Percentiles rank a stretch among this genome's conserved stretches.
Conservation (phyloP, 1,140 invertebrate genomes). For the Caenorhabditis tropicalis region DNA sequence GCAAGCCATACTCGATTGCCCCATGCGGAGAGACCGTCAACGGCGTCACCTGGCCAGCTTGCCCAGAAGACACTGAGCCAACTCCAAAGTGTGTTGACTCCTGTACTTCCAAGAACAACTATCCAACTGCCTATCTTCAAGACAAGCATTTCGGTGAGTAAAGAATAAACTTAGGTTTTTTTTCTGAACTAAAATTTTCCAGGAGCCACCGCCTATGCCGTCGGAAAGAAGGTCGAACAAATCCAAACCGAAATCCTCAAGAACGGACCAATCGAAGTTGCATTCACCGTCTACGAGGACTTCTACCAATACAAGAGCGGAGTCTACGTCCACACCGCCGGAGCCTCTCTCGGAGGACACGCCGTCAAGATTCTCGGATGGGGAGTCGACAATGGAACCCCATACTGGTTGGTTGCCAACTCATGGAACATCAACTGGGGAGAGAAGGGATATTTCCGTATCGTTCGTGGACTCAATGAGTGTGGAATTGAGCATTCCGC, state of each 20-base stretch:
- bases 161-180: too few species aligned
- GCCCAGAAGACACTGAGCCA: conserved; percentile 83
- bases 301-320: conserved; percentile 84
- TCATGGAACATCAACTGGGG: conserved; percentile 73
- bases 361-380: conserved; percentile 88
- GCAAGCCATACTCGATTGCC: conserved; percentile 70
- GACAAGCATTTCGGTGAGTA: conserved; percentile 82
- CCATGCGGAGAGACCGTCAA: conserved; percentile 38
- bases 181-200: conserved; percentile 47
- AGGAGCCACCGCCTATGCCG: conserved; percentile 79
- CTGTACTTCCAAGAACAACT: conserved; percentile 74
- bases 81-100: conserved; percentile 77
- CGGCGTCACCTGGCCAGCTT: conserved; percentile 76
- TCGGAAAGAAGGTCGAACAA: conserved; percentile 77
- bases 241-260: conserved; percentile 84
- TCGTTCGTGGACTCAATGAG: conserved; percentile 83
- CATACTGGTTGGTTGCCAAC: conserved; percentile 90
- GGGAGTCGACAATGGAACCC: conserved; percentile 81
- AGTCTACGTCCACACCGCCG: conserved; percentile 83
- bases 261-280: conserved; percentile 89
- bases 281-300: conserved; percentile 88
- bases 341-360: conserved; percentile 83
- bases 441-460: conserved; percentile 83
- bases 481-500: conserved; percentile 85
- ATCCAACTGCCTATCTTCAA: conserved; percentile 76